Base-by-base conservation (phyloP, 2,888 invertebrate genomes). In the Eumerus sabulonum region DNA sequence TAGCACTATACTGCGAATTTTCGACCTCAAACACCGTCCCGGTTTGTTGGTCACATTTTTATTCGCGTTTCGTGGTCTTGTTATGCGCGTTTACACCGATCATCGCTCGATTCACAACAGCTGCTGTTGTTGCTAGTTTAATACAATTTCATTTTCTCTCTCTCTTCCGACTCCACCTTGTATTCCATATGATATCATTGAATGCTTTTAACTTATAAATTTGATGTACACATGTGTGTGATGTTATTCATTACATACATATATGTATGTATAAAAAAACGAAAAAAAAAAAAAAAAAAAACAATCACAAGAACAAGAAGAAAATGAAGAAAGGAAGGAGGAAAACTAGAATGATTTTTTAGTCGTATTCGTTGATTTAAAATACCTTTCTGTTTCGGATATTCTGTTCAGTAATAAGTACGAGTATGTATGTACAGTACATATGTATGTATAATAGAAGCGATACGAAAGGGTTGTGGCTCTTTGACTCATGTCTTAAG, bases 291-390 rank as follows among this genome's bases (percentile, higher is more conserved):
- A n/a, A n/a, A n/a, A n/a, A n/a, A n/a, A n/a, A 73, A 67, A 68
- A 68, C 56, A 68, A 68, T 68, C 73, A 51, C 40, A 56, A 51
- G 45, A 40, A 45, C 11, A 12, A 27, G 27, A 27, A 27, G 27
- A 17, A 19, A 4, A 14, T 12, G 17, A 35, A 51, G 51, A 48
- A 42, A 40, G 42, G 17, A 50, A 47, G n/a, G n/a, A n/a, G n/a
- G n/a, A n/a, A n/a, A n/a, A n/a, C n/a, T n/a, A 44, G 11, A 36
- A 54, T 35, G 59, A n/a, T n/a, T n/a, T n/a, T 60, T 19, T 56
- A 77, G 66, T 71, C 45, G 40, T 62, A 62, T 72, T 72, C 60
- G 62, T 67, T 67, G 62, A 76, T 62, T 71, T 66, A 62, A 64
- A 71, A 59, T 59, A 18, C 36, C n/a, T 59, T 45, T 59, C 44